Evolutionary conservation across 2,888 invertebrate genomes (phyloP), one percentile per base, ranked within the genome.

Genomic region (Callyntrura guangdongensis): DNA sequence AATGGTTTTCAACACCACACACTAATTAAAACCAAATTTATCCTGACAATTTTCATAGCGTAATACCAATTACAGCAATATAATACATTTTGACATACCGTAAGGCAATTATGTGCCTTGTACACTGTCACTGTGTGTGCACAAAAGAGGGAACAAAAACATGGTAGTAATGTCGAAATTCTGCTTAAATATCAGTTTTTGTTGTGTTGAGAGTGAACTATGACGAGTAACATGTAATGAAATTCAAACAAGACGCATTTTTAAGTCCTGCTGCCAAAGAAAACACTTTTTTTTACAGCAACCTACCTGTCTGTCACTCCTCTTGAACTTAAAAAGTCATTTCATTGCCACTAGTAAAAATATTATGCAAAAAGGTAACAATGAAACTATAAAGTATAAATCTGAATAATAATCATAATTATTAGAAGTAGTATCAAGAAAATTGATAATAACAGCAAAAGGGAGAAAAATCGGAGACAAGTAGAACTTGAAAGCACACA

Each of bases 381-480:
- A 79, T 79, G 56, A 25, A 77, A 53, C 25, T 25, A 77, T 77
- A 53, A 53, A 74, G 6, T 14, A 22, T 22, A 49, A 22, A 79
- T 17, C 27, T 53, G 77, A 49, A 79, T 8, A 22, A 67, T 27
- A 2, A 77, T 25, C 22, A 79, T 77, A 25, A 77, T 77, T 77
- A 59, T 2, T 79, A 49, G 69, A 59, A 25, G 67, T 20, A 84
- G 69, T 4, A 56, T 36, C 25, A 72, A 53, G 11, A 86, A 74
- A 77, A 64, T 86, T 56, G 11, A 61, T 74, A 36, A 72, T 74
- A 86, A 86, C 61, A 20, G 77, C n/a, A 69, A 61, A 61, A 61
- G 20, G 25, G 79, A 22, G 74, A 72, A 87, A 87, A 87, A 87
- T 45, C 89, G 82, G 89, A 83, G 89, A 89, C 84, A 83, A 81